These are phyloP conservation scores for Aptenodytes patagonicus DNA, from an alignment of 2,113 vertebrate species.

Conservation along the genomic window DNA sequence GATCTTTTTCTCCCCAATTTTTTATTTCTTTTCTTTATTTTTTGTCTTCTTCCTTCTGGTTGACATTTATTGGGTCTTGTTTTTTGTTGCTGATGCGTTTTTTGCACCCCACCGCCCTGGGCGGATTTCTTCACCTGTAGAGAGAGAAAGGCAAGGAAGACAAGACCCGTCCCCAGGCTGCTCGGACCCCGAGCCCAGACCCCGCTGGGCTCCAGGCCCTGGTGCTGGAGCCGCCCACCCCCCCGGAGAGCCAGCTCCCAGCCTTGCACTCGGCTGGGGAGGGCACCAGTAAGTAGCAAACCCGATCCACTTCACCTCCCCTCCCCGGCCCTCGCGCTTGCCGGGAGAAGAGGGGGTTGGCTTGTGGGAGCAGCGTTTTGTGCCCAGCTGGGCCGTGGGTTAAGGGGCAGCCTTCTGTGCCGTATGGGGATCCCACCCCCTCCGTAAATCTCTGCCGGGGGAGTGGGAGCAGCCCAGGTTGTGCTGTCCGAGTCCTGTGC, in stretches of 20 bases:
- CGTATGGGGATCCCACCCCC: accelerated
- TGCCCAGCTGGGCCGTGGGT: background rate
- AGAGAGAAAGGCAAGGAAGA: constrained; percentile 85
- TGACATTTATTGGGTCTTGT: background rate
- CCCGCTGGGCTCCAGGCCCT: constrained; percentile 77
- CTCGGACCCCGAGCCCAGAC: constrained; percentile 67
- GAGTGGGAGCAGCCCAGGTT: background rate
- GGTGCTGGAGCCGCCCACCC: constrained; percentile 76
- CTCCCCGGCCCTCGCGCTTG: background rate
- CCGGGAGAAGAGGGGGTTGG: background rate
- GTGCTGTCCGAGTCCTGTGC: background rate
- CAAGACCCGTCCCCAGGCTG: constrained; percentile 67
- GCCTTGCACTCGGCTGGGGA: constrained; percentile 79
- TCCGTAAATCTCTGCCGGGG: background rate
- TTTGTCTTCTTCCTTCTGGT: background rate
- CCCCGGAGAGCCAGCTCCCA: constrained; percentile 80
- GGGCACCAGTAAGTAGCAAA: constrained; percentile 85
- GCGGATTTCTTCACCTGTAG: constrained; percentile 75
- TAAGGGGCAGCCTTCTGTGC: background rate
- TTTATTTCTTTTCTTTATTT: background rate
- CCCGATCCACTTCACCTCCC: background rate
- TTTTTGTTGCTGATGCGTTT: constrained; percentile 72
- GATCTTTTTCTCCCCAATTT: background rate
- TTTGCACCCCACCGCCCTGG: constrained; percentile 44
- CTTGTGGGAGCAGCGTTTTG: background rate